Base-by-base conservation (phyloP, 1,140 invertebrate genomes). In the Zaprionus ornatus region DNA sequence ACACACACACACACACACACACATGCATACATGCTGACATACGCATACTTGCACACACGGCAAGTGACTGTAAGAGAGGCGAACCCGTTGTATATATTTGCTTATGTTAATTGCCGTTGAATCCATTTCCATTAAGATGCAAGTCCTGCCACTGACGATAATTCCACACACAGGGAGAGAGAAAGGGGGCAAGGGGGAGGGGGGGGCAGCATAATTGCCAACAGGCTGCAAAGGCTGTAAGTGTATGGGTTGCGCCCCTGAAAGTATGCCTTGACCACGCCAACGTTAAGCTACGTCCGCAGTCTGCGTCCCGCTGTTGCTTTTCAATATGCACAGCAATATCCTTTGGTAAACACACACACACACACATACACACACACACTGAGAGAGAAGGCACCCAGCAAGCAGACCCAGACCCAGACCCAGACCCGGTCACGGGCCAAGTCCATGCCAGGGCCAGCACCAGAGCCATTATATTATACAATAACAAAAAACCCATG, bases 91-190 rank as follows among this genome's bases (percentile, higher is more conserved):
- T 90, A 85, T 91, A 85, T 91, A 91, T 92, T 92, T 92, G 91
- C 82, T 92, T 91, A 92, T 92, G 91, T 92, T 92, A 92, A 92
- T 92, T 92, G 87, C 91, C 91, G 83, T 91, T 92, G 91, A 92
- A 92, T 91, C 84, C 84, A 91, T 90, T 83, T 86, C 88, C 91
- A 92, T 92, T 92, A 92, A 92, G 91, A 87, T 91, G 87, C 91
- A 92, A 86, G 77, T 79, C 85, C 82, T 80, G 87, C 84, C 80
- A 74, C 77, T 83, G 77, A 83, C 84, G 87, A 91, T 90, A 90
- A 90, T 90, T 81, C 83, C 86, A 87, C 75, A 79, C 75, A 32
- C 29, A 32, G 2, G n/a, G n/a, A n/a, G n/a, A n/a, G n/a, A n/a
- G n/a, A n/a, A n/a, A n/a, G n/a, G n/a, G n/a, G n/a, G n/a, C n/a